Evolutionary conservation across 2,888 invertebrate genomes (phyloP), one percentile per base, ranked within the genome.

Genomic region (Lasioglossum pauxillum): DNA sequence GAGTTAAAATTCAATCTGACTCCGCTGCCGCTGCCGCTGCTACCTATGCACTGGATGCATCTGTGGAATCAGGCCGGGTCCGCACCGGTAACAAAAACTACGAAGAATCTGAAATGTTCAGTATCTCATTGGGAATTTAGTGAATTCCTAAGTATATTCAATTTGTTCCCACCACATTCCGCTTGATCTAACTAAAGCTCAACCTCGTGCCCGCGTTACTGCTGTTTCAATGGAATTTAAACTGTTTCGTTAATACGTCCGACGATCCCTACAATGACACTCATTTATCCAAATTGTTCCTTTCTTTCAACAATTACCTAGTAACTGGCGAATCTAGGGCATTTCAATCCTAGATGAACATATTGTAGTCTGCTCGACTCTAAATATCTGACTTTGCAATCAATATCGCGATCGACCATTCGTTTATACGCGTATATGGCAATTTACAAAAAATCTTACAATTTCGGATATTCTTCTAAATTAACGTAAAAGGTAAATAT

Each of bases 1-100:
- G 74, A 76, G 86, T 90, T 92, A 89, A 91, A 91, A 91, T 90
- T 90, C 89, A 92, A 92, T 89, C 85, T 87, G 87, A 88, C 89
- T 89, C 76, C n/a, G 57, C n/a, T 23, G 53, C 10, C n/a, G 53
- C 53, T 3, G 57, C 57, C 7, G 78, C 74, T 75, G 74, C 83
- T 60, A 23, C 69, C 81, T 74, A 67, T 80, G 82, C 64, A 35
- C 78, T 75, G 82, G 75, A 67, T 82, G 85, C 85, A 87, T 83
- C 84, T 85, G 83, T 76, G 84, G 75, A 76, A 82, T 49, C 77
- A 38, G 41, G 38, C 77, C 75, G 78, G 46, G 84, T 78, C 86
- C 82, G 60, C 60, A 27, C 31, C 27, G 76, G 72, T 76, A 82
- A 84, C 85, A 80, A 86, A 88, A 88, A 90, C 83, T 72, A 44